phyloP scores from a whole-genome alignment of 2,888 invertebrate species.

The Lepetodrilus schrolli region DNA sequence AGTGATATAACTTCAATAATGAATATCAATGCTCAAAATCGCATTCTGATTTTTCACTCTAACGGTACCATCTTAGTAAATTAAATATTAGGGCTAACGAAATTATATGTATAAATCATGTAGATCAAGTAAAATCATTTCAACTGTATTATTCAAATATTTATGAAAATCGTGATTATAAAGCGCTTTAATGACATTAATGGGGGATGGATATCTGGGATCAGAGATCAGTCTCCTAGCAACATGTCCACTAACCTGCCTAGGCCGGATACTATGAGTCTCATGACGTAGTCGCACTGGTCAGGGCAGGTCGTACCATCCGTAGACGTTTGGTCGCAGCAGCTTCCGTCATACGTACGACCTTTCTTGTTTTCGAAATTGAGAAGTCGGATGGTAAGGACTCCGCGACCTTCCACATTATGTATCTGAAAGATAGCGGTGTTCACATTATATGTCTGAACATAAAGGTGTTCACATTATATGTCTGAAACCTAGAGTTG shows the following conservation, averaged over 20 bases:
- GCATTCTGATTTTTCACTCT: too few relatives aligned
- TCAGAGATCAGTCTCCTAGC: too few relatives aligned
- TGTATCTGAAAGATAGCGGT: background rate
- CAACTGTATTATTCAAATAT: too few relatives aligned
- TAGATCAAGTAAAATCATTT: too few relatives aligned
- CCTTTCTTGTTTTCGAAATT: conserved; percentile 45
- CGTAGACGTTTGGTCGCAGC: conserved; percentile 44
- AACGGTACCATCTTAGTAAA: too few relatives aligned
- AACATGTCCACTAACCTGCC: conserved; percentile 53
- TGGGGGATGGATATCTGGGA: too few relatives aligned
- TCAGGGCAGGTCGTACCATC: conserved; percentile 39
- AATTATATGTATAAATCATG: too few relatives aligned
- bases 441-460: background rate
- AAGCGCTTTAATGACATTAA: too few relatives aligned
- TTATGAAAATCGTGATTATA: too few relatives aligned
- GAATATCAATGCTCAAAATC: too few relatives aligned
- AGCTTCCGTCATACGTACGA: conserved; percentile 49
- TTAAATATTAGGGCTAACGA: too few relatives aligned
- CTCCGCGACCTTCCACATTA: conserved; percentile 37
- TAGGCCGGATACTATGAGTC: conserved; percentile 49
- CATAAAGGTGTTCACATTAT: background rate
- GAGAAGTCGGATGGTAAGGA: conserved; percentile 45
- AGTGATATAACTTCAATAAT: too few relatives aligned
- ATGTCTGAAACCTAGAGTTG: background rate
- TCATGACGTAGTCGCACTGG: conserved; percentile 53